phyloP scores from a whole-genome alignment of 2,113 vertebrate species.

The Pachypanchax playfairii region DNA sequence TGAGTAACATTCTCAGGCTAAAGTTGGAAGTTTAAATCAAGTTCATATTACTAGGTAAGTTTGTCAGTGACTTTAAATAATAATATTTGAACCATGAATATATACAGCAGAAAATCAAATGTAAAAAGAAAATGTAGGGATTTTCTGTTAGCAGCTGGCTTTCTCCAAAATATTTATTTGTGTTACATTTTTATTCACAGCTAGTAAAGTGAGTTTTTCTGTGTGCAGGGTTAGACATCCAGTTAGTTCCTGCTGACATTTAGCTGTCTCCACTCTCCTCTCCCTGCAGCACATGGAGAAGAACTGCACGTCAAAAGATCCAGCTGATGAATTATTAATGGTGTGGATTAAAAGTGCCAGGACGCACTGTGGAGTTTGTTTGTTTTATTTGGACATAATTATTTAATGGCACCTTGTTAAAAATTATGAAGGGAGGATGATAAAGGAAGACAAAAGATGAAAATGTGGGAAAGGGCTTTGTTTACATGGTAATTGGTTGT shows the following conservation, averaged over 20 bases:
- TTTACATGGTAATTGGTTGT: slow-evolving; percentile 62
- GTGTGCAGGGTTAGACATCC: slow-evolving; percentile 35
- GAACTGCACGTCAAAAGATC: slow-evolving; percentile 55
- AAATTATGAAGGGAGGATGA: slow-evolving; percentile 48
- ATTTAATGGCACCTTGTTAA: slow-evolving; percentile 71
- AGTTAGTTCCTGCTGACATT: slow-evolving; percentile 69
- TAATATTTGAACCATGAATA: no score
- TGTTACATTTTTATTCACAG: slow-evolving; percentile 41
- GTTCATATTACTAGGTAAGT: no score
- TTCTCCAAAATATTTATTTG: slow-evolving; percentile 41
- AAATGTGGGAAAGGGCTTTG: slow-evolving; percentile 41
- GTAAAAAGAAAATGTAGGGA: background rate
- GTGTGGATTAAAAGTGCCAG: slow-evolving; percentile 56
- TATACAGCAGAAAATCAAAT: background rate
- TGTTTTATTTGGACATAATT: slow-evolving; percentile 76
- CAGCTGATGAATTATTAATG: slow-evolving; percentile 75
- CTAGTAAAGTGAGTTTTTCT: slow-evolving; percentile 13
- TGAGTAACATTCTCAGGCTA: no score
- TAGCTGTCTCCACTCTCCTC: slow-evolving; percentile 30
- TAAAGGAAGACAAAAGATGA: slow-evolving; percentile 13
- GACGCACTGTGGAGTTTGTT: slow-evolving; percentile 64
- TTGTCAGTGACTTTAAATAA: no score
- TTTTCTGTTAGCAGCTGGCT: background rate
- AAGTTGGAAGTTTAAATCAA: no score
- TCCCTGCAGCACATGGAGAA: slow-evolving; percentile 31